phyloP scores from a whole-genome alignment of 2,113 vertebrate species.

The Scomber japonicus region DNA sequence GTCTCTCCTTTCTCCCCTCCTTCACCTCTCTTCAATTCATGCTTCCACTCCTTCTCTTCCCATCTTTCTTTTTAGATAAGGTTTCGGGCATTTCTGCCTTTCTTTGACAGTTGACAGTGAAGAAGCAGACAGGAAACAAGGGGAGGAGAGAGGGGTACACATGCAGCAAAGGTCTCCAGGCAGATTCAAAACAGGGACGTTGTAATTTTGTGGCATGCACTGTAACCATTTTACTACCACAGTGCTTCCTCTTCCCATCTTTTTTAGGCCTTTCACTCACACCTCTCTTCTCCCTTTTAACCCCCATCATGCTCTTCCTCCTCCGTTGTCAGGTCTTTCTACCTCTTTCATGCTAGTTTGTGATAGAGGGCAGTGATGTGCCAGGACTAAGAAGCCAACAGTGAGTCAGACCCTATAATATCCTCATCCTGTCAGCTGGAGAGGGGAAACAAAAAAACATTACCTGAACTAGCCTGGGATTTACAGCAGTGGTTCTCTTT shows the following conservation, averaged over 20 bases:
- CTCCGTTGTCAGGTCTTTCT: constrained; percentile 1
- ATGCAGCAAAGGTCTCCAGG: too few relatives aligned
- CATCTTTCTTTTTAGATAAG: constrained; percentile 6
- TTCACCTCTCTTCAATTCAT: constrained; percentile 23
- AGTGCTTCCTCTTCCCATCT: neutral
- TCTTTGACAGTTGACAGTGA: too few relatives aligned
- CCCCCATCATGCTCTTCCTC: neutral
- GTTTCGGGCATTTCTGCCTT: too few relatives aligned
- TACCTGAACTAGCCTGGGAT: constrained; percentile 29
- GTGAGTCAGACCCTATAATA: constrained; percentile 56
- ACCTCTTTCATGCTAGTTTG: constrained; percentile 11
- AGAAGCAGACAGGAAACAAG: too few relatives aligned
- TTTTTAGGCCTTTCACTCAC: constrained; percentile 29
- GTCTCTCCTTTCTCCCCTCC: neutral
- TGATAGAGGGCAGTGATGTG: constrained; percentile 59
- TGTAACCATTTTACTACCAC: too few relatives aligned
- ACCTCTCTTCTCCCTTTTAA: neutral
- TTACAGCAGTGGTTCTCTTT: constrained; percentile 23
- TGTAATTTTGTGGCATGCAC: too few relatives aligned
- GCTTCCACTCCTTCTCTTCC: constrained; percentile 24
- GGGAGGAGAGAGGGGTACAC: too few relatives aligned
- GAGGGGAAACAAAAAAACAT: constrained; percentile 47
- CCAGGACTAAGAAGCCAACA: constrained; percentile 31
- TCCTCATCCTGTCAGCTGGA: constrained; percentile 37
- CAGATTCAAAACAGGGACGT: too few relatives aligned